Percentiles rank a stretch among this genome's conserved stretches.
Conservation (phyloP, 2,888 invertebrate genomes). For the Cerceris rybyensis region DNA sequence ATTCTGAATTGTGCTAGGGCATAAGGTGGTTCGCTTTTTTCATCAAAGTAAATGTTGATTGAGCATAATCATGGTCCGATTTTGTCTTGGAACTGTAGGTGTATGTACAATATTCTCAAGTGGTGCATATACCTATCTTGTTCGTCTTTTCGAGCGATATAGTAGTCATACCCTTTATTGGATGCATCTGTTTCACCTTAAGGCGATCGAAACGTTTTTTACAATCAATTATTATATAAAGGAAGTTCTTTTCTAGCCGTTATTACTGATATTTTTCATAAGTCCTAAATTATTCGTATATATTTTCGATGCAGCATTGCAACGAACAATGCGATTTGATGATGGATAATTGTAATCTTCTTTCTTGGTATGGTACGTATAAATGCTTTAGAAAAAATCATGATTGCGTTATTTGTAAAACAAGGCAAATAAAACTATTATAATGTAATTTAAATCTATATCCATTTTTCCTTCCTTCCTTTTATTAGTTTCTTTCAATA, state of each 20-base stretch:
- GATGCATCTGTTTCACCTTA: conserved; percentile 8
- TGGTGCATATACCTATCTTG: neutral
- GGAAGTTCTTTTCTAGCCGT: neutral
- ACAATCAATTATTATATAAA: conserved; percentile 1
- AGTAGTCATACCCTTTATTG: conserved; percentile 38
- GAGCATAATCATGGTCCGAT: conserved; percentile 41
- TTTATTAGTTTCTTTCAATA: neutral
- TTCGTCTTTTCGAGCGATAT: conserved; percentile 36
- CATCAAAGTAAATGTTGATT: conserved; percentile 55
- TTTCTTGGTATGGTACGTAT: conserved; percentile 49
- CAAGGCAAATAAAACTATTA: conserved; percentile 64
- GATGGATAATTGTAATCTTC: conserved; percentile 19
- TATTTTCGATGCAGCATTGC: no score
- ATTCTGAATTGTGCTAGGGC: conserved; percentile 64
- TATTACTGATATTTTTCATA: neutral
- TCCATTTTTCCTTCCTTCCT: neutral
- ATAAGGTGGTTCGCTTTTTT: conserved; percentile 65
- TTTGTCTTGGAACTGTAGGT: conserved; percentile 4
- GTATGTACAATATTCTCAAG: conserved; percentile 11
- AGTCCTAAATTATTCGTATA: no score
- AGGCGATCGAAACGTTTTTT: conserved; percentile 5
- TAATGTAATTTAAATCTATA: neutral
- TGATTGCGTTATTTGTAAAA: conserved; percentile 69
- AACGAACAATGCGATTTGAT: conserved; percentile 1
- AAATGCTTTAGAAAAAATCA: conserved; percentile 66